A percentile compares a stretch with the other conserved stretches of the same genome.
These are phyloP conservation scores for Ochropleura leucogaster DNA, from an alignment of 2,888 invertebrate species.

Conservation along the genomic window DNA sequence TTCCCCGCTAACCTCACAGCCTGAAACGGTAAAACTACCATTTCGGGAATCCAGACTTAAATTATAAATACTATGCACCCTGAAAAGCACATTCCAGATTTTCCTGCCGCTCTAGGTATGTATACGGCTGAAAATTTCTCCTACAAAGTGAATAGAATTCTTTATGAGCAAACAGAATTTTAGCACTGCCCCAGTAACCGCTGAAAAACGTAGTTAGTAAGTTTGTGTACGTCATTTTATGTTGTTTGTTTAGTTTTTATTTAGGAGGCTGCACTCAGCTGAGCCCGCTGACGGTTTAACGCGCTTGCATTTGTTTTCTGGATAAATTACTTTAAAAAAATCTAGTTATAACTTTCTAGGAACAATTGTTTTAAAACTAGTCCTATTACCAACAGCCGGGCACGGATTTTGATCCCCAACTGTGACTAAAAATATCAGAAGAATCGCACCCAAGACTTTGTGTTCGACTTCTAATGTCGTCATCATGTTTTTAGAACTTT, in stretches of 20 bases:
- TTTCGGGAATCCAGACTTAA: slow-evolving; percentile 39
- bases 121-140: slow-evolving; percentile 35
- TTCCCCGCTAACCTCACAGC: slow-evolving; percentile 13
- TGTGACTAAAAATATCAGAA: not conserved
- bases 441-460: not conserved
- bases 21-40: slow-evolving; percentile 35
- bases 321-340: not conserved
- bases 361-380: not conserved
- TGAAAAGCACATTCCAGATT: slow-evolving; percentile 51
- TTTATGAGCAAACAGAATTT: slow-evolving; percentile 58
- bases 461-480: too few relatives aligned
- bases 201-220: slow-evolving; percentile 41
- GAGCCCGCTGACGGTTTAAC: not conserved
- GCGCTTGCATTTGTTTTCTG: not conserved
- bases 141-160: slow-evolving; percentile 62
- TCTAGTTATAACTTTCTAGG: not conserved
- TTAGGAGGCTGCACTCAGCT: not conserved
- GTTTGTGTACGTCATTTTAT: slow-evolving; percentile 38
- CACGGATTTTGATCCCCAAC: not conserved
- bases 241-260: slow-evolving; percentile 15
- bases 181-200: slow-evolving; percentile 48
- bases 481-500: not conserved
- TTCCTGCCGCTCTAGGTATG: slow-evolving; percentile 12
- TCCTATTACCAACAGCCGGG: not conserved
- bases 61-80: slow-evolving; percentile 53